phyloP scores from a whole-genome alignment of 2,888 invertebrate species.

The Dicranocentrus wangi region DNA sequence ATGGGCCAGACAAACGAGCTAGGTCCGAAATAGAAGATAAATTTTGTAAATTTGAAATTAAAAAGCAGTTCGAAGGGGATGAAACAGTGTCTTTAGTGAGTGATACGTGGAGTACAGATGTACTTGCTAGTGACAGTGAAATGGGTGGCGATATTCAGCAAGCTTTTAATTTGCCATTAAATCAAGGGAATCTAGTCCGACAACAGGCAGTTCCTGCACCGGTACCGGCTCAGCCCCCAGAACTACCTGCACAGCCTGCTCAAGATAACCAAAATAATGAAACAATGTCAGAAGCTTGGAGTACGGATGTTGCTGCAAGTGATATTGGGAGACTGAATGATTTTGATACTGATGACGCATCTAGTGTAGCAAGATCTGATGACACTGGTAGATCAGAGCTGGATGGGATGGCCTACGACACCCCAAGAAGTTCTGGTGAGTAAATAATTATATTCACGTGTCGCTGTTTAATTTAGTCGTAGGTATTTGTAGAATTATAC shows the following conservation, averaged over 20 bases:
- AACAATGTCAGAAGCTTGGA: slow-evolving; percentile 83
- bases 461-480: too few relatives aligned
- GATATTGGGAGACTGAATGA: slow-evolving; percentile 94
- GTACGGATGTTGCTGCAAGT: slow-evolving; percentile 94
- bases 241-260: slow-evolving; percentile 28
- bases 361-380: slow-evolving; percentile 83
- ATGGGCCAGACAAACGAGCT: slow-evolving; percentile 78
- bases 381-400: slow-evolving; percentile 81
- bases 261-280: slow-evolving; percentile 62
- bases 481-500: too few relatives aligned
- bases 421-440: slow-evolving; percentile 69
- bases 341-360: slow-evolving; percentile 83
- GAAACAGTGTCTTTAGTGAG: slow-evolving; percentile 97
- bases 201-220: slow-evolving; percentile 25
- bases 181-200: slow-evolving; percentile 38
- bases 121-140: slow-evolving; percentile 96
- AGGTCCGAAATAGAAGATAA: slow-evolving; percentile 97
- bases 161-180: slow-evolving; percentile 39
- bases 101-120: slow-evolving; percentile 99
- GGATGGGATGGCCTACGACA: slow-evolving; percentile 70
- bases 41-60: slow-evolving; percentile 98
- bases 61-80: slow-evolving; percentile 84
- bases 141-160: slow-evolving; percentile 75
- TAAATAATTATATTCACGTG: too few relatives aligned
- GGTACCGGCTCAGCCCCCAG: slow-evolving; percentile 25